These are phyloP conservation scores for Eupelmus urozonus DNA, from an alignment of 2,888 invertebrate species.

Conservation along the genomic window DNA sequence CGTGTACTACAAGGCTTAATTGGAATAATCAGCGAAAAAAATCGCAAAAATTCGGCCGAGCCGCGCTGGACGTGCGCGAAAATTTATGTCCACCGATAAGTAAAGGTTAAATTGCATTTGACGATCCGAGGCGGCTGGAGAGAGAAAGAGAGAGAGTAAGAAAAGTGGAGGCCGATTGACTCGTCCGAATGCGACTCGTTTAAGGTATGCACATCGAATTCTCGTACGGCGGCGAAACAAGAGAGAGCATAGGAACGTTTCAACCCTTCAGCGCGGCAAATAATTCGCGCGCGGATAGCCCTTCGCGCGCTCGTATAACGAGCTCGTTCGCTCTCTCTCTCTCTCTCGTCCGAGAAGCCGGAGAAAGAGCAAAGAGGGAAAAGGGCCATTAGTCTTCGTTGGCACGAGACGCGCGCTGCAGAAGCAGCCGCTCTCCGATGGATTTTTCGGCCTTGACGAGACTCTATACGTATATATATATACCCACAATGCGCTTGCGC, in stretches of 20 bases:
- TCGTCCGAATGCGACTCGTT: conserved; percentile 37
- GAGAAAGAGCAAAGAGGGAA: conserved; percentile 39
- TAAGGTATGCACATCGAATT: conserved; percentile 45
- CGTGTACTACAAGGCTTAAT: conserved; percentile 27
- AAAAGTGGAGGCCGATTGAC: conserved; percentile 53
- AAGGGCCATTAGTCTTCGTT: conserved; percentile 56
- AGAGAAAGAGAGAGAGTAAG: too few relatives aligned
- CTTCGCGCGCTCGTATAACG: conserved; percentile 43
- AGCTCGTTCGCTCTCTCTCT: conserved; percentile 41
- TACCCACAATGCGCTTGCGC: conserved; percentile 38
- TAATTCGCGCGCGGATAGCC: conserved; percentile 49
- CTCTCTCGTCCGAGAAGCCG: conserved; percentile 2
- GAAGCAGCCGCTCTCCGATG: conserved; percentile 27
- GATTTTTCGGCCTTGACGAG: conserved; percentile 59
- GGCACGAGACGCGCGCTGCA: conserved; percentile 33
- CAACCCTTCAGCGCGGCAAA: conserved; percentile 52
- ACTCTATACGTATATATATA: too few relatives aligned
- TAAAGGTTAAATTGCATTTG: conserved; percentile 44
- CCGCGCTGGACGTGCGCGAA: neutral
- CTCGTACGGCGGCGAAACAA: conserved; percentile 26
- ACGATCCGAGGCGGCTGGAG: conserved; percentile 31
- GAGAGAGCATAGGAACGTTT: conserved; percentile 25
- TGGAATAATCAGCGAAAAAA: conserved; percentile 36
- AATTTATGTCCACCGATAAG: conserved; percentile 37
- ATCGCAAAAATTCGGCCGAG: conserved; percentile 6